Base-by-base conservation (phyloP, 2,888 invertebrate genomes). In the Ctenicera cuprea region DNA sequence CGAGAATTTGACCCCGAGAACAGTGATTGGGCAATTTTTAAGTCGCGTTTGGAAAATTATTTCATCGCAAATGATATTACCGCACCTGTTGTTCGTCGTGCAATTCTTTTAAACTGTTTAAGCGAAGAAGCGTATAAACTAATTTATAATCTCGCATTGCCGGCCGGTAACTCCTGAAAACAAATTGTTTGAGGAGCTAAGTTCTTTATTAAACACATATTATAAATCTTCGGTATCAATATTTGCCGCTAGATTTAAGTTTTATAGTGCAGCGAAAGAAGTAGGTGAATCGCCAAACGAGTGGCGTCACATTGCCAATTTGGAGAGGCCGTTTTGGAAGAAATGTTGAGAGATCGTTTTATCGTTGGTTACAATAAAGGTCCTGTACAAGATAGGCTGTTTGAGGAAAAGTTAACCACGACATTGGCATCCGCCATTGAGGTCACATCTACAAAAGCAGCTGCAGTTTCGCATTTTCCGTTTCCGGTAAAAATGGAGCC, bases 351-450 rank as follows among this genome's bases (percentile, higher is more conserved):
- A 1, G 61, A 38, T 20, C 1, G 1, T 3, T 61, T 61, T 41
- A 61, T 61, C 8, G 18, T 61, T 1, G 59, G 9, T 3, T 59
- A 59, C 37, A 12, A 59, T 37, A 37, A 18, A 16, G 59, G 59
- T 1, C 9, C 20, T 1, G 61, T 41, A 2, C 38, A 61, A 41
- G 61, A 41, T 12, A 61, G 41, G 14, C 14, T 61, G 8, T 8
- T 61, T 3, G 61, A 61, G 37, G 61, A 41, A n/a, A 61, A 61
- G 12, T 38, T 8, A 3, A 16, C 14, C 3, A 33, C 26, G 8
- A 16, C 16, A 7, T 37, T 37, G 1, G 20, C 38, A 12, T 5
- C 9, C 2, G 52, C 1, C 1, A 9, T 52, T 4, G 26, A 20
- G 12, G 1, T 52, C 1, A 11, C 41, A n/a, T 4, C 61, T 1